Conservation (phyloP, 2,888 invertebrate genomes). For the Nebria salina region DNA sequence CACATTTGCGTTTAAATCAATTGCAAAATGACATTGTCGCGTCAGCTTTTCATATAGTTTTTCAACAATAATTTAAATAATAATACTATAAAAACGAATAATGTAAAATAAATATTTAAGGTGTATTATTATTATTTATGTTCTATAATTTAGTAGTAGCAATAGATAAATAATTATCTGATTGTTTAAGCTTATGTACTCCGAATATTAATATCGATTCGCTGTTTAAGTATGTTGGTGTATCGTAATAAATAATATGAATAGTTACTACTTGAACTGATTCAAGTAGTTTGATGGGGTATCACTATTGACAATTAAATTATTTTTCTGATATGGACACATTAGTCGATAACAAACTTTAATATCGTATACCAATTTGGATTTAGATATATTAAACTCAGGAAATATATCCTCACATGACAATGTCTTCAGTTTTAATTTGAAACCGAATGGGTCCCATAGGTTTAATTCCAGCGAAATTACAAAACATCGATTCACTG, state of each 20-base stretch:
- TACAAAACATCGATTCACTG: background rate
- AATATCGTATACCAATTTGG: background rate
- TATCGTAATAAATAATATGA: background rate
- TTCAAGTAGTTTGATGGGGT: constrained; percentile 14
- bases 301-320: background rate
- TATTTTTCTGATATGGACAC: background rate
- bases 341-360: background rate
- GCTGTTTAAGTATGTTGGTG: background rate
- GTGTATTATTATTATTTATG: too few relatives aligned
- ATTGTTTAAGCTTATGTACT: background rate
- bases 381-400: background rate
- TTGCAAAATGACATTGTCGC: too few relatives aligned
- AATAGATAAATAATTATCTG: too few relatives aligned
- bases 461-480: background rate
- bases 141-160: too few relatives aligned
- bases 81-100: too few relatives aligned
- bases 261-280: background rate
- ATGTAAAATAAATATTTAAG: too few relatives aligned
- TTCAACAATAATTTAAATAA: too few relatives aligned
- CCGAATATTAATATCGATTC: too few relatives aligned
- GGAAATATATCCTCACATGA: too few relatives aligned
- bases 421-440: background rate
- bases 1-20: too few relatives aligned
- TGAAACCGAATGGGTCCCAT: background rate
- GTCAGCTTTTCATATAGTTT: too few relatives aligned